Evolutionary conservation across 2,888 invertebrate genomes (phyloP).

Genomic region (Drosophila nigricruria): DNA sequence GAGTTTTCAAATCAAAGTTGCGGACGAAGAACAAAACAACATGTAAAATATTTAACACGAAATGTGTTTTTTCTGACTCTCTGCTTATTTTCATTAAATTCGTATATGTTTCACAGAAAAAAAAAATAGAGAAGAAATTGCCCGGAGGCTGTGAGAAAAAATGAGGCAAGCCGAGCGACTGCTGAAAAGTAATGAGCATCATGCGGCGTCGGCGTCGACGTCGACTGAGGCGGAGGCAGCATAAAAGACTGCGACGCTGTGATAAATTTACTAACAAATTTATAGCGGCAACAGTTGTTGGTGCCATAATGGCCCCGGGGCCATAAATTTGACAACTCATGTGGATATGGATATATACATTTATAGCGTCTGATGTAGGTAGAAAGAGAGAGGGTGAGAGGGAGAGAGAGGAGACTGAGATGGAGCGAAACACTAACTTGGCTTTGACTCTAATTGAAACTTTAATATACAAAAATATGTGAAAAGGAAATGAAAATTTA

Average conservation of each 20-base stretch:
- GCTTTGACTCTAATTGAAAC: no score
- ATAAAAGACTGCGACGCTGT: constrained; percentile 29
- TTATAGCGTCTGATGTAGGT: neutral
- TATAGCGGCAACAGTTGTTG: constrained; percentile 69
- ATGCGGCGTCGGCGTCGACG: constrained; percentile 55
- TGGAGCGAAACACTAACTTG: no score
- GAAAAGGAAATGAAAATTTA: no score
- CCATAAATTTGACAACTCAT: constrained; percentile 63
- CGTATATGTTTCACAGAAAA: constrained; percentile 17
- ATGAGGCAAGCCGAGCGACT: constrained; percentile 27
- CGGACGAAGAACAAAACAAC: constrained; percentile 50
- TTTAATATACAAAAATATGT: no score
- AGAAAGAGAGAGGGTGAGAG: neutral
- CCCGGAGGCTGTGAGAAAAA: constrained; percentile 21
- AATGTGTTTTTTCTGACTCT: constrained; percentile 32
- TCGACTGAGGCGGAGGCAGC: constrained; percentile 8
- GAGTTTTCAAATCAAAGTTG: constrained; percentile 52
- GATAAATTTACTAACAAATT: constrained; percentile 72
- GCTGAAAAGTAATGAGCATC: constrained; percentile 73
- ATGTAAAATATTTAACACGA: constrained; percentile 70
- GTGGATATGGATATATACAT: constrained; percentile 14
- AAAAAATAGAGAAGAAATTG: constrained; percentile 32
- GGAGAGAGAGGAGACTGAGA: no score
- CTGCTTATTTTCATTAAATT: constrained; percentile 50
- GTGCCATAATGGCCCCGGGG: constrained; percentile 43